A percentile compares a stretch with the other conserved stretches of the same genome.
Conservation (phyloP, 1,140 invertebrate species). For the Goniozus legneri region DNA sequence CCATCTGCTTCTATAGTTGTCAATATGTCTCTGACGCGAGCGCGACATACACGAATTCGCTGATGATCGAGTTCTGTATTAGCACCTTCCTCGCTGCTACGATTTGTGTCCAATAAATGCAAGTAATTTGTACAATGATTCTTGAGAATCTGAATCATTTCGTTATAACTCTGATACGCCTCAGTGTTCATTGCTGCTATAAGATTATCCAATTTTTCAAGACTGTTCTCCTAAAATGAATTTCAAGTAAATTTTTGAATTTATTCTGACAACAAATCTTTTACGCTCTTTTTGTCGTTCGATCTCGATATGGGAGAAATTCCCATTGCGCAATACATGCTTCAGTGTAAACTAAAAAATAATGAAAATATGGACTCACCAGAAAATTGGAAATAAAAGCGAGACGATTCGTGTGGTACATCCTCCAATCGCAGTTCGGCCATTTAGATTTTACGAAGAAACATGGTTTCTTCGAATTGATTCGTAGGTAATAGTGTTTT, state of each 20-base stretch:
- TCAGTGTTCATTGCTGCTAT: constrained; percentile 19
- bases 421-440: constrained; percentile 49
- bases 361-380: constrained; percentile 24
- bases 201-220: constrained; percentile 38
- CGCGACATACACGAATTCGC: constrained; percentile 37
- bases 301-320: background rate
- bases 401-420: constrained; percentile 41
- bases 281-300: background rate
- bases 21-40: constrained; percentile 36
- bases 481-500: constrained; percentile 44
- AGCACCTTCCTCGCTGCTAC: constrained; percentile 32
- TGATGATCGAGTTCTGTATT: constrained; percentile 44
- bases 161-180: constrained; percentile 38
- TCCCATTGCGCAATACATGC: constrained; percentile 1
- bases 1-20: constrained; percentile 42
- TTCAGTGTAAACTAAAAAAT: constrained; percentile 1
- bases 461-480: constrained; percentile 45
- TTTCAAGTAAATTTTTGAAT: constrained; percentile 8
- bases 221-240: constrained; percentile 28
- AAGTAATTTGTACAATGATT: constrained; percentile 38
- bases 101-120: constrained; percentile 26
- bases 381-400: constrained; percentile 35
- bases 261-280: constrained; percentile 2
- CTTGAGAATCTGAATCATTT: constrained; percentile 31
- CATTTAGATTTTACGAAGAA: constrained; percentile 47